Evolutionary conservation across 1,140 invertebrate species (phyloP).

Genomic region (Zaprionus gabonicus): DNA sequence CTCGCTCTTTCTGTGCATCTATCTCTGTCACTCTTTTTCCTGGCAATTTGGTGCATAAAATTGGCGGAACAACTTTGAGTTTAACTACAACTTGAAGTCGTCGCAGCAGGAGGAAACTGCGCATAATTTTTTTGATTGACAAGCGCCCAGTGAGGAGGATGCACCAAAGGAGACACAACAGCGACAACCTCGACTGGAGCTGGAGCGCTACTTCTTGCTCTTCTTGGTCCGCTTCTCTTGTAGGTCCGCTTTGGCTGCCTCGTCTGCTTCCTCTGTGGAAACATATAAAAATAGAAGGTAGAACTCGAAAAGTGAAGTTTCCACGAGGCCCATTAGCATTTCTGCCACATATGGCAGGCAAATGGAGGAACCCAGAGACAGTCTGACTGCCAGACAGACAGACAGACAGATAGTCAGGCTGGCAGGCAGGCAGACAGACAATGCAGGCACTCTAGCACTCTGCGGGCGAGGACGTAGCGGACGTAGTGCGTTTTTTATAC

Average conservation of each 20-base stretch:
- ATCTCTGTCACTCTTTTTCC: not conserved
- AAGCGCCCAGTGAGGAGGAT: conserved; percentile 33
- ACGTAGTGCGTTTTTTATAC: conserved; percentile 47
- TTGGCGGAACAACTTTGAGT: conserved; percentile 27
- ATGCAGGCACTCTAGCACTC: not conserved
- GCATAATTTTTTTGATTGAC: conserved; percentile 48
- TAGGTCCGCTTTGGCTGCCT: not conserved
- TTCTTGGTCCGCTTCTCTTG: too few relatives aligned
- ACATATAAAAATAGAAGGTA: conserved; percentile 55
- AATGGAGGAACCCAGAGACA: conserved; percentile 46
- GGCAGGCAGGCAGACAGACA: conserved; percentile 8
- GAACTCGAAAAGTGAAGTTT: conserved; percentile 44
- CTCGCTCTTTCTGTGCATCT: not conserved
- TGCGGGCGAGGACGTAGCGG: conserved; percentile 22
- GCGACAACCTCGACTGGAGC: not conserved
- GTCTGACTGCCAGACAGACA: conserved; percentile 17
- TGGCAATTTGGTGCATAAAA: conserved; percentile 45
- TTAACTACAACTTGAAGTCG: conserved; percentile 13
- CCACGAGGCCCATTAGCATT: conserved; percentile 56
- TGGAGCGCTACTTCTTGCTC: not conserved
- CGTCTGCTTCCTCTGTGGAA: conserved; percentile 22
- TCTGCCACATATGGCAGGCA: conserved; percentile 57
- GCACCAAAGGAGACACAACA: not conserved
- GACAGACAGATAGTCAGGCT: conserved; percentile 15
- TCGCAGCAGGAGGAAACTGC: conserved; percentile 8